Conservation (phyloP, 2,888 invertebrate genomes). For the Hydrotaea cyrtoneurina region DNA sequence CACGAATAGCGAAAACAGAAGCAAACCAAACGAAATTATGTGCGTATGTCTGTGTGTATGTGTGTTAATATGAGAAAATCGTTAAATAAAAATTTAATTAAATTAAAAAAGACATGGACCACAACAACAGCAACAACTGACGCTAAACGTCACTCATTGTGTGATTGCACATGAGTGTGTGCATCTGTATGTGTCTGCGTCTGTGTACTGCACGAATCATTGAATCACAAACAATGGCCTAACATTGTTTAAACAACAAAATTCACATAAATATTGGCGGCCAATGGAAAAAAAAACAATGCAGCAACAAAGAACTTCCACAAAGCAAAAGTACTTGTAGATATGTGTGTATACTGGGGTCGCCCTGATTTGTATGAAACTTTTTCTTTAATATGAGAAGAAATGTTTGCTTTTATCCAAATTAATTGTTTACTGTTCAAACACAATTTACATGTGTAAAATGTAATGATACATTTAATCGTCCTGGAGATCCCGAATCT, state of each 20-base stretch:
- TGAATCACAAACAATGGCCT: constrained; percentile 46
- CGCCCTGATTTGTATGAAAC: no score
- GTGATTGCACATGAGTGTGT: background rate
- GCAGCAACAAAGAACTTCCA: background rate
- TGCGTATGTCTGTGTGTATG: background rate
- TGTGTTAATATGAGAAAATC: constrained; percentile 38
- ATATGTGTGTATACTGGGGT: no score
- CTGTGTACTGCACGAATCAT: constrained; percentile 9
- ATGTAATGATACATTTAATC: no score
- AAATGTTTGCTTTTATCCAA: no score
- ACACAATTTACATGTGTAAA: no score
- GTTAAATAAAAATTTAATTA: constrained; percentile 45
- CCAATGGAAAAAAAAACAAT: background rate
- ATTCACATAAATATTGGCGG: background rate
- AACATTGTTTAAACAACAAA: constrained; percentile 46
- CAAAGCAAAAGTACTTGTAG: background rate
- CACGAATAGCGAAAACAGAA: background rate
- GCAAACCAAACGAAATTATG: background rate
- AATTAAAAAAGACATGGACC: constrained; percentile 24
- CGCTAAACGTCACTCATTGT: constrained; percentile 5
- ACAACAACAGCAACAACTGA: background rate
- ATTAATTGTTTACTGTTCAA: no score
- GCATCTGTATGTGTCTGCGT: background rate
- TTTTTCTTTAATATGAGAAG: no score
- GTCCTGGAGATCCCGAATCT: no score